Conservation (phyloP, 2,888 invertebrate species). For the Xestia c-nigrum region DNA sequence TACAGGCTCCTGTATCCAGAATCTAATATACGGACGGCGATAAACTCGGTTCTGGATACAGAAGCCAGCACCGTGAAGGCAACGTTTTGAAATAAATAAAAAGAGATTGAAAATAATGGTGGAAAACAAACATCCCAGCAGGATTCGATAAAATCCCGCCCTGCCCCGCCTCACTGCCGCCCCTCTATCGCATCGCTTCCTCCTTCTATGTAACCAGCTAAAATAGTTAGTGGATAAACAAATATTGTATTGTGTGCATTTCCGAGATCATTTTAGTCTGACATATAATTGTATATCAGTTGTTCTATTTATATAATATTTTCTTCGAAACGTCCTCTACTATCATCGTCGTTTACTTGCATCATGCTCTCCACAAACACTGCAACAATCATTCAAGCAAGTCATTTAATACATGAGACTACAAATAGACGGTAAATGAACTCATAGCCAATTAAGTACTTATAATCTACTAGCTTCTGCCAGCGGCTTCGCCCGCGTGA, state of each 20-base stretch:
- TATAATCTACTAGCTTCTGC: too few species aligned
- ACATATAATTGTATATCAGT: constrained; percentile 12
- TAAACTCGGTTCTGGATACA: background rate
- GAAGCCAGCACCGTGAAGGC: background rate
- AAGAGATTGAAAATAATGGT: background rate
- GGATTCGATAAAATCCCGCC: constrained; percentile 8
- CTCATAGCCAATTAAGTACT: background rate
- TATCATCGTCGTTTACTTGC: background rate
- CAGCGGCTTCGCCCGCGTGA: too few species aligned
- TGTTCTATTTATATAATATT: constrained; percentile 4
- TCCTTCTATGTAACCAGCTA: background rate
- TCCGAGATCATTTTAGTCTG: constrained; percentile 18
- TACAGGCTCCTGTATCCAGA: background rate
- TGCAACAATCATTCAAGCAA: background rate
- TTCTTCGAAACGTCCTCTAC: constrained; percentile 10
- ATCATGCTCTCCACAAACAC: constrained; percentile 3
- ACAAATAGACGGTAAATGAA: background rate
- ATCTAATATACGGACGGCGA: too few species aligned
- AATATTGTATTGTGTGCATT: constrained; percentile 26
- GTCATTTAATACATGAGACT: background rate
- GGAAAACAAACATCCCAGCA: constrained; percentile 1
- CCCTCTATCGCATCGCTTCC: constrained; percentile 4
- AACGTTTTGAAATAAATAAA: background rate
- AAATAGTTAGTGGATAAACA: background rate
- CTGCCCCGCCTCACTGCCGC: constrained; percentile 4